Evolutionary conservation across 2,113 vertebrate species (phyloP), one percentile per base, ranked within the genome.

Genomic region (Empidonax alnorum): DNA sequence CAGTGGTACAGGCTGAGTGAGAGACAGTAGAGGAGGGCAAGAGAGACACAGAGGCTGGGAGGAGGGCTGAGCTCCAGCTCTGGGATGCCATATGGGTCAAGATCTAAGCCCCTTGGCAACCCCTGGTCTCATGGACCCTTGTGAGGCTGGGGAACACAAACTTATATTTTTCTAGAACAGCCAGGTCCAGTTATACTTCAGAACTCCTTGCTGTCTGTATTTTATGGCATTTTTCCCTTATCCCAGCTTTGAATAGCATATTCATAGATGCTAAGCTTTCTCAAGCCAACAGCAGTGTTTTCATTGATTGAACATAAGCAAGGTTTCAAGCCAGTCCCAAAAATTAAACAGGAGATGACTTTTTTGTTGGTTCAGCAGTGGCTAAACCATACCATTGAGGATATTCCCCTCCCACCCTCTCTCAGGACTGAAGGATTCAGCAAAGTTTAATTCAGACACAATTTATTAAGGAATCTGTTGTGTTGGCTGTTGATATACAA

Each of bases 241-340:
- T 7, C 14, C 25, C 24, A 61, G 44, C 33, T 79, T 56, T 87
- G 62, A 92, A 72, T 65, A 61, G 4, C 44, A 41, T 72, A 91
- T 73, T 96, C 74, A 87, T 56, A 91, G 69, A 68, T 1, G 9
- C 7, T 87, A 19, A 61, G 3, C 2, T 67, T 53, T 68, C 47
- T 73, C 21, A 78, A 72, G 56, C 14, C 91, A 90, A n/a, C 17
- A 17, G 52, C 28, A 82, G 31, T 89, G 44, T 92, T 94, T 93
- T 84, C 66, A 62, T 39, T 73, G 74, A 85, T 91, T 94, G 84
- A 68, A 87, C n/a, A 37, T 15, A 89, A 49, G 37, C 74, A 87
- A 89, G 28, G 4, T 66, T 95, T 79, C 53, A 85, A 79, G 31
- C 37, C 66, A 83, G 14, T 73, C 41, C 15, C 50, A 21, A 61